phyloP scores from a whole-genome alignment of 2,888 invertebrate species.

The Ephialtes manifestator region DNA sequence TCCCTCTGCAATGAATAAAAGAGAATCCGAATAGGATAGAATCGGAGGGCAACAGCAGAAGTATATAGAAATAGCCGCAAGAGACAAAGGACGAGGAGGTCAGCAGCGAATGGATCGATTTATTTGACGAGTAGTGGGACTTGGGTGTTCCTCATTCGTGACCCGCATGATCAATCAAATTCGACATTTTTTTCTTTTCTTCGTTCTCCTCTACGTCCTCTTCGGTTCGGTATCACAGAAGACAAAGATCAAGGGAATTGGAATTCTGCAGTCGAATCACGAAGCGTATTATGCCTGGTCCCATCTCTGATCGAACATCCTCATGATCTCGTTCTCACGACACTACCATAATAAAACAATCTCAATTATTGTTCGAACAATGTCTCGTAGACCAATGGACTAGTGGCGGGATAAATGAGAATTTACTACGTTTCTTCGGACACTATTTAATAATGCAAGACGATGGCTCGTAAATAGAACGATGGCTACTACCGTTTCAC shows the following conservation, averaged over 20 bases:
- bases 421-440: background rate
- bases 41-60: background rate
- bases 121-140: slow-evolving; percentile 53
- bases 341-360: slow-evolving; percentile 14
- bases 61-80: slow-evolving; percentile 6
- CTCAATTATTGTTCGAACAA: slow-evolving; percentile 9
- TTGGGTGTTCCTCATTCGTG: slow-evolving; percentile 59
- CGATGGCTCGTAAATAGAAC: background rate
- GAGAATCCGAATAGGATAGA: background rate
- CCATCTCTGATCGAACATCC: slow-evolving; percentile 26
- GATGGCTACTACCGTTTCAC: background rate
- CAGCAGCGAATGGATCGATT: slow-evolving; percentile 55
- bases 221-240: slow-evolving; percentile 31
- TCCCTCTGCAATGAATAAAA: background rate
- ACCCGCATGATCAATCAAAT: slow-evolving; percentile 63
- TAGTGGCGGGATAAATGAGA: background rate
- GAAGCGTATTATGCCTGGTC: slow-evolving; percentile 52
- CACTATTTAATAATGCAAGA: slow-evolving; percentile 8
- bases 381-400: background rate
- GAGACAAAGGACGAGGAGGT: slow-evolving; percentile 2
- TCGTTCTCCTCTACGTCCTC: slow-evolving; percentile 14
- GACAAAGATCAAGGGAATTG: slow-evolving; percentile 50
- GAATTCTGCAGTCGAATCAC: slow-evolving; percentile 50
- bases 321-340: slow-evolving; percentile 15
- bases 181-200: slow-evolving; percentile 34